Evolutionary conservation across 2,888 invertebrate genomes (phyloP), one percentile per base, ranked within the genome.

Genomic region (Rhyacophila evoluta): DNA sequence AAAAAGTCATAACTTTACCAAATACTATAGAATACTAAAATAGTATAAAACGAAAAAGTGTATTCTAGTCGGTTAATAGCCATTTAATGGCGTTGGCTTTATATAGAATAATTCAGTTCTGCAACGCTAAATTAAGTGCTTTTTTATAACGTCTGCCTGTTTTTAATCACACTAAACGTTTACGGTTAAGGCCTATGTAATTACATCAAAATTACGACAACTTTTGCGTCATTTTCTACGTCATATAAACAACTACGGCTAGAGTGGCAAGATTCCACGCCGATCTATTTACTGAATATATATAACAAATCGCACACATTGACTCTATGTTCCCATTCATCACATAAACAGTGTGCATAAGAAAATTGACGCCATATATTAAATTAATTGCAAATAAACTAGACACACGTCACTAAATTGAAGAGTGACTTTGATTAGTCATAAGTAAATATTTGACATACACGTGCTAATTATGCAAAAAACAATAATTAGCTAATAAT

Each of bases 141-240:
- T 55, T 55, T 55, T 55, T 55, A 55, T 55, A 55, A 25, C 55
- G 10, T 55, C 8, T 19, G 55, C 55, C 55, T 25, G 55, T 55
- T 55, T 55, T 55, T 25, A 55, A 55, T 55, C 55, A 55, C 55
- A 55, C 55, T 55, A 55, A 55, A 55, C 55, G 55, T 25, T 55
- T 55, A 55, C 25, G 15, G 15, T 55, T 15, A 4, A 33, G 29
- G 4, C 29, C 29, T 33, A 25, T 19, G 55, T 55, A 55, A 25
- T 55, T 55, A 55, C 3, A 25, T 55, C 55, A 25, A 19, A 55
- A 55, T 25, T 55, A 55, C 55, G 55, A 19, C 25, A 8, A 25
- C 4, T 25, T 55, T 1, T 8, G 15, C 8, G 15, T 55, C 25
- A 55, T 19, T 55, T 55, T 55, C 8, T 19, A 55, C 10, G 55